Conservation (phyloP, 2,113 vertebrate genomes). For the Phyllostomus discolor region DNA sequence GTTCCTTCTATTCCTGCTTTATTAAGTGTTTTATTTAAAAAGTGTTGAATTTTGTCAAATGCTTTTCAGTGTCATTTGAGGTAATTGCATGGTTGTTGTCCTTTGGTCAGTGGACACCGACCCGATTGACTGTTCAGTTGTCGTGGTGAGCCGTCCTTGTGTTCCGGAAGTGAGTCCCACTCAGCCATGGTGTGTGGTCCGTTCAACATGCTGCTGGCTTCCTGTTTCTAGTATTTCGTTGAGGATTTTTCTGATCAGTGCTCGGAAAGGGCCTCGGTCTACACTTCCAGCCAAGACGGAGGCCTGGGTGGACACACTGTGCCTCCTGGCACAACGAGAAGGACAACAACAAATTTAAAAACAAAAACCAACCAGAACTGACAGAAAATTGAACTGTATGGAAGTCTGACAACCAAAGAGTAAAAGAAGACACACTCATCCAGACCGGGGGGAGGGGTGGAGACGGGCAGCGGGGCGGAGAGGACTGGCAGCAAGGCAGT, state of each 20-base stretch:
- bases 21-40: background rate
- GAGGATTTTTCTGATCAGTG: background rate
- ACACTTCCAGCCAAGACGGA: too few relatives aligned
- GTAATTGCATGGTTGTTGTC: background rate
- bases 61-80: background rate
- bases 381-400: too few relatives aligned
- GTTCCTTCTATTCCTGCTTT: background rate
- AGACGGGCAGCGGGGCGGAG: too few relatives aligned
- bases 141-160: background rate
- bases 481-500: too few relatives aligned
- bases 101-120: background rate
- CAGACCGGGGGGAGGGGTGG: too few relatives aligned
- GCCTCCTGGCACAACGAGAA: too few relatives aligned
- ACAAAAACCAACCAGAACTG: too few relatives aligned
- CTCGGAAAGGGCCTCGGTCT: too few relatives aligned
- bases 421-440: too few relatives aligned
- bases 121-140: background rate
- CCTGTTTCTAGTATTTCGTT: background rate
- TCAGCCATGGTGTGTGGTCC: fast-evolving
- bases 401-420: too few relatives aligned
- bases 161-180: background rate
- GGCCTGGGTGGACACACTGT: too few relatives aligned
- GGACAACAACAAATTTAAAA: too few relatives aligned
- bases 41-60: background rate
- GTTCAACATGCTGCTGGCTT: background rate